Evolutionary conservation across 1,140 invertebrate species (phyloP).

Genomic region (Propsilocerus akamusi): DNA sequence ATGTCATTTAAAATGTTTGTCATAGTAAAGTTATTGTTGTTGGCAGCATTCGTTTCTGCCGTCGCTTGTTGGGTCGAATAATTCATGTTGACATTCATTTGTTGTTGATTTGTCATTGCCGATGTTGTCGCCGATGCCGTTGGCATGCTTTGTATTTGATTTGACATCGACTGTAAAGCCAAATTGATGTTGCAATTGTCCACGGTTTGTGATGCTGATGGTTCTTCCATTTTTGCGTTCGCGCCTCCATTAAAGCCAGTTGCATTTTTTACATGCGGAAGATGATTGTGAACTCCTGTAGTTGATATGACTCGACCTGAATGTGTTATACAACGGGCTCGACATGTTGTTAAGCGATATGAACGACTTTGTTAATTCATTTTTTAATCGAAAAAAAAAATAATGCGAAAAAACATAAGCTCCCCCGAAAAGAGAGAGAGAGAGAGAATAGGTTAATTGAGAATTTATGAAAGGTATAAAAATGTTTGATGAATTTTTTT

Average conservation of each 20-base stretch:
- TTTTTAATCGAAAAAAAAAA: not conserved
- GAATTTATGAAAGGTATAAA: too few relatives aligned
- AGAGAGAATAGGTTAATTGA: too few relatives aligned
- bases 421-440: too few relatives aligned
- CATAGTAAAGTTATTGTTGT: not conserved
- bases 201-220: not conserved
- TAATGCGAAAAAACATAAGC: too few relatives aligned
- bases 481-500: too few relatives aligned
- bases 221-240: too few relatives aligned
- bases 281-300: slow-evolving; percentile 22
- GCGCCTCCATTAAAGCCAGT: too few relatives aligned
- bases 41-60: not conserved
- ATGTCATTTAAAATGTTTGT: not conserved
- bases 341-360: slow-evolving; percentile 24
- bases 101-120: not conserved
- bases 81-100: not conserved
- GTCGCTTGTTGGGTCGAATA: not conserved
- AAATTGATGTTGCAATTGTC: not conserved
- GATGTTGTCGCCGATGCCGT: not conserved
- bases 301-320: slow-evolving; percentile 22
- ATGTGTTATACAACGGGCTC: slow-evolving; percentile 23
- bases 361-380: slow-evolving; percentile 8
- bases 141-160: not conserved
- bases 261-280: slow-evolving; percentile 17
- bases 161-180: not conserved